phyloP scores from a whole-genome alignment of 2,113 vertebrate genomes.

The Triplophysa tibetana region DNA sequence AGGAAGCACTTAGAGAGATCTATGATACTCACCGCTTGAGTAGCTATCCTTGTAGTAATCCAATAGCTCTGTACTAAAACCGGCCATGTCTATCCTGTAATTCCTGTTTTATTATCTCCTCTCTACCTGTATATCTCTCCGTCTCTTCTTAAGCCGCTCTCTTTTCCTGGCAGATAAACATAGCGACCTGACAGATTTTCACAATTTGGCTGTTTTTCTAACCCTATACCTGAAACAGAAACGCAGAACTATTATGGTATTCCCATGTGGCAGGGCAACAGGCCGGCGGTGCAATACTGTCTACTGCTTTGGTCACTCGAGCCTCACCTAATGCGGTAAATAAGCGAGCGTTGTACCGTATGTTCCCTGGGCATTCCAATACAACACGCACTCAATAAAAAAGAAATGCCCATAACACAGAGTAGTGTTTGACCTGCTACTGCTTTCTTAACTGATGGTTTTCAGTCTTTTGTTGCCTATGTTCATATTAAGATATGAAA shows the following conservation, averaged over 20 bases:
- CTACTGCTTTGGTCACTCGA: conserved; percentile 8
- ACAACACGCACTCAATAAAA: not conserved
- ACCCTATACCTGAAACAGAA: conserved; percentile 31
- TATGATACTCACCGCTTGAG: conserved; percentile 14
- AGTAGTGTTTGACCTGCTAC: not conserved
- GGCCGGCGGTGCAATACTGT: conserved; percentile 34
- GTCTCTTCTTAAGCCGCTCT: not conserved
- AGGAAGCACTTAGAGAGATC: conserved; percentile 15
- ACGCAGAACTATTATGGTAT: conserved; percentile 30
- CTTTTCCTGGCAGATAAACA: conserved; percentile 12
- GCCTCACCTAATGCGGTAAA: not conserved
- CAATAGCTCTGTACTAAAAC: conserved; percentile 20
- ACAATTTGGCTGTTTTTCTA: conserved; percentile 43
- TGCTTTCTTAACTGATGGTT: no score
- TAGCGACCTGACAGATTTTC: conserved; percentile 33
- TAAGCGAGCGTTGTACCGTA: not conserved
- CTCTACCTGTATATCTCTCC: conserved; percentile 20
- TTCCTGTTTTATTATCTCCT: conserved; percentile 26
- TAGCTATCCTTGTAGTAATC: conserved; percentile 22
- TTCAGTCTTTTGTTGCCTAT: no score
- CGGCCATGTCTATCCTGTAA: conserved; percentile 10
- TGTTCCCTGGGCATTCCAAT: not conserved
- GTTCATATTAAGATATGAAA: no score
- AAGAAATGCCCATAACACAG: not conserved
- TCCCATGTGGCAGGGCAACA: conserved; percentile 34